A percentile compares a stretch with the other conserved stretches of the same genome.
phyloP scores from a whole-genome alignment of 2,888 invertebrate species.

The Alloplasta piceator region DNA sequence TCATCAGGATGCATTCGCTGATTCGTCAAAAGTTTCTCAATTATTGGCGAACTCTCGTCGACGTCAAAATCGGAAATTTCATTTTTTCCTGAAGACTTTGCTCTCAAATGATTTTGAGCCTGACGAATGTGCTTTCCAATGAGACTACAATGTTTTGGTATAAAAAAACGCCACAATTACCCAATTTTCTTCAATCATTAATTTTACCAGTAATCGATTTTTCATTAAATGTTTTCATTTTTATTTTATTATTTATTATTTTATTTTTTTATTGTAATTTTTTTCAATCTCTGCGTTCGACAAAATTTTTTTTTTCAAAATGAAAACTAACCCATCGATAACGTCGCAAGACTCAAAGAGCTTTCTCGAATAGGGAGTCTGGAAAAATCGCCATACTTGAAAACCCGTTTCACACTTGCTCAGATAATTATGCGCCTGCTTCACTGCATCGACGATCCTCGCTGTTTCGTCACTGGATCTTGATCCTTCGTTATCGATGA shows the following conservation, averaged over 20 bases:
- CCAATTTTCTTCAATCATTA: too few relatives aligned
- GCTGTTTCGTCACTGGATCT: slow-evolving; percentile 85
- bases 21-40: slow-evolving; percentile 85
- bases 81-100: slow-evolving; percentile 70
- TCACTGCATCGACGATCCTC: slow-evolving; percentile 85
- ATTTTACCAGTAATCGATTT: too few relatives aligned
- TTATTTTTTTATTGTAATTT: slow-evolving; percentile 4
- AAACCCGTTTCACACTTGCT: slow-evolving; percentile 87
- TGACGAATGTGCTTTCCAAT: slow-evolving; percentile 86
- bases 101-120: slow-evolving; percentile 79
- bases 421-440: slow-evolving; percentile 86
- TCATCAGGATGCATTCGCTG: slow-evolving; percentile 86
- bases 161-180: neutral
- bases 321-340: slow-evolving; percentile 84
- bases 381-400: slow-evolving; percentile 87
- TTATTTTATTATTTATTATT: neutral
- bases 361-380: slow-evolving; percentile 86
- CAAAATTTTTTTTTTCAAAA: slow-evolving; percentile 1
- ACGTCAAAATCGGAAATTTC: slow-evolving; percentile 23
- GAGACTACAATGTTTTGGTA: slow-evolving; percentile 82
- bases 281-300: too few relatives aligned
- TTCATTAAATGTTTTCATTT: neutral
- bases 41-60: slow-evolving; percentile 80
- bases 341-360: slow-evolving; percentile 86
- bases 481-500: slow-evolving; percentile 84